Base-by-base conservation (phyloP, 2,888 invertebrate genomes). In the Chirona hameri region DNA sequence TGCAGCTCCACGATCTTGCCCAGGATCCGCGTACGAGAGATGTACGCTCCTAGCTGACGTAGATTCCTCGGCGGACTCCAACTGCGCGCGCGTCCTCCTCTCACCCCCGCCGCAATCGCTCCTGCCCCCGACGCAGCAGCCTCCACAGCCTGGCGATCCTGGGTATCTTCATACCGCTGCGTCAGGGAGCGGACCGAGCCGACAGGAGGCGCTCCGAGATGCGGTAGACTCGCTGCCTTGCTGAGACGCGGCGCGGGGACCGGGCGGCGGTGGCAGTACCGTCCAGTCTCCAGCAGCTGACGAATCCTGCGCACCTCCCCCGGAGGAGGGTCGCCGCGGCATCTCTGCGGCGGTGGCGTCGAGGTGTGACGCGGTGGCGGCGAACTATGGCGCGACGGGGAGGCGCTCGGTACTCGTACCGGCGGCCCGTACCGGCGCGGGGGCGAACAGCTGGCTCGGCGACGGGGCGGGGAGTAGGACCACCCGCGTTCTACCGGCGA, bases 181-280 rank as follows among this genome's bases (percentile, higher is more conserved):
- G 96, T 95, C 89, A 96, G 96, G 86, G 94, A 92, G 85, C 93
- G 90, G 83, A 94, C 93, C 87, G 96, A 90, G 88, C 97, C 97
- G 87, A 96, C 93, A 88, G 97, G 97, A 86, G 95, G 95, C 79
- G 89, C 86, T 84, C 88, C 87, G 85, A 76, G 39, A 12, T 76
- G 76, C 9, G 76, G 76, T 5, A 76, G 76, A 39, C 76, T 76
- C 9, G 76, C n/a, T 5, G 76, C 76, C 24, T 39, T 39, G 76
- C 76, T 76, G 7, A 76, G 76, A 0, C 76, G 76, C 31, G 76
- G 76, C 31, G 76, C 39, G 7, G 76, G 76, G 31, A 81, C 82
- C 9, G 65, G 83, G n/a, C 81, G 84, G 5, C 29, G 83, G 79
- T 29, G 72, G n/a, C n/a, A 29, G 69, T 21, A 24, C n/a, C 21